Percentiles rank a stretch among this genome's conserved stretches.
Evolutionary conservation across 2,797 vertebrate genomes (phyloP).

Genomic region (Gadopsis bispinosus): DNA sequence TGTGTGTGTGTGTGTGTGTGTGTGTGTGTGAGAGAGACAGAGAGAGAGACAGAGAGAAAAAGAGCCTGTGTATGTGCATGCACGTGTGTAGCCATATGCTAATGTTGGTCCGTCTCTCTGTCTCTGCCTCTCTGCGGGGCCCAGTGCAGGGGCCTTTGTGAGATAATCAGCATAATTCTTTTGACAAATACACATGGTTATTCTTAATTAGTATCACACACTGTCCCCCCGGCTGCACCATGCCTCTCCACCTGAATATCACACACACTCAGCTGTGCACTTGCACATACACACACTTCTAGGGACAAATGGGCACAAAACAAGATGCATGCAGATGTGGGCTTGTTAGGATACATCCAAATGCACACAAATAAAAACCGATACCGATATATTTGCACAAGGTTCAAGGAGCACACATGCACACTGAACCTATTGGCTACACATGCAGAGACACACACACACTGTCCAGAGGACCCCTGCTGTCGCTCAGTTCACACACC

Average conservation of each 20-base stretch:
- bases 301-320: slow-evolving; percentile 56
- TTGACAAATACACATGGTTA: slow-evolving; percentile 92
- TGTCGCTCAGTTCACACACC: slow-evolving; percentile 58
- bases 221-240: slow-evolving; percentile 80
- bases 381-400: slow-evolving; percentile 11
- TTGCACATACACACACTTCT: slow-evolving; percentile 47
- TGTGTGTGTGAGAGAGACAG: slow-evolving; percentile 4
- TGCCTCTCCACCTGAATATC: slow-evolving; percentile 87
- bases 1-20: slow-evolving; percentile 25
- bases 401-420: slow-evolving; percentile 11
- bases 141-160: slow-evolving; percentile 81
- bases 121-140: slow-evolving; percentile 84
- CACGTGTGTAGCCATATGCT: slow-evolving; percentile 81
- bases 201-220: slow-evolving; percentile 91
- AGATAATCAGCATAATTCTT: slow-evolving; percentile 91
- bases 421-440: slow-evolving; percentile 30
- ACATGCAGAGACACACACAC: slow-evolving; percentile 36
- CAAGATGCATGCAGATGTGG: slow-evolving; percentile 48
- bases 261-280: slow-evolving; percentile 66
- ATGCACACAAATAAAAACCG: slow-evolving; percentile 27
- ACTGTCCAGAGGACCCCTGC: slow-evolving; percentile 46
- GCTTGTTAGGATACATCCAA: slow-evolving; percentile 49
- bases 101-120: slow-evolving; percentile 78
- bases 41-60: slow-evolving; percentile 37
- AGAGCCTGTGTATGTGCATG: slow-evolving; percentile 31